phyloP scores from a whole-genome alignment of 2,113 vertebrate genomes.

The Accipiter virgatus region DNA sequence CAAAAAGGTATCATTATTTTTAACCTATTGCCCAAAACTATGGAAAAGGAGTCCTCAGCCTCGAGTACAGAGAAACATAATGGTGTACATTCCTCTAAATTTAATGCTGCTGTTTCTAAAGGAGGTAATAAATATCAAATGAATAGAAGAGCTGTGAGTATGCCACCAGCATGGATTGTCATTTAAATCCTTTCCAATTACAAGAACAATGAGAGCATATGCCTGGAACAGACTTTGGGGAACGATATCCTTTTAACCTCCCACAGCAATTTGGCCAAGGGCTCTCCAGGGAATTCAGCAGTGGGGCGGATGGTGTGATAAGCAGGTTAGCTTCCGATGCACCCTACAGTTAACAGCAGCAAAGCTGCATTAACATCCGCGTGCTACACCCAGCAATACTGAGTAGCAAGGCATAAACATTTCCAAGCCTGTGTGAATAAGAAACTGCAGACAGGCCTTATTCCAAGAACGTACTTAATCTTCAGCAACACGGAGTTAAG shows the following conservation, averaged over 20 bases:
- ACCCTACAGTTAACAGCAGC: rapidly evolving
- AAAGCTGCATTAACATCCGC: background rate
- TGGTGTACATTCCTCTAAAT: background rate
- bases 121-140: background rate
- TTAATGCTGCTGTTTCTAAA: background rate
- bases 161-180: background rate
- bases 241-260: background rate
- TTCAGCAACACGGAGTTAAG: background rate
- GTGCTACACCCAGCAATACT: rapidly evolving
- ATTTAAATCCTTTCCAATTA: conserved; percentile 25
- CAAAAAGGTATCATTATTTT: background rate
- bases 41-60: background rate
- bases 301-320: background rate
- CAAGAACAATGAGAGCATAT: conserved; percentile 24
- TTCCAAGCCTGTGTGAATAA: background rate
- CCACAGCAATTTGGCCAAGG: background rate
- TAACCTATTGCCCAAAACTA: background rate
- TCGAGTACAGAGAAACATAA: background rate
- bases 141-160: background rate
- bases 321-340: background rate
- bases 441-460: background rate
- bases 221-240: background rate
- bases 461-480: background rate
- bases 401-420: background rate
- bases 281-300: background rate